A percentile compares a stretch with the other conserved stretches of the same genome.
Evolutionary conservation across 2,888 invertebrate species (phyloP).

Genomic region (Stenodema calcarata): DNA sequence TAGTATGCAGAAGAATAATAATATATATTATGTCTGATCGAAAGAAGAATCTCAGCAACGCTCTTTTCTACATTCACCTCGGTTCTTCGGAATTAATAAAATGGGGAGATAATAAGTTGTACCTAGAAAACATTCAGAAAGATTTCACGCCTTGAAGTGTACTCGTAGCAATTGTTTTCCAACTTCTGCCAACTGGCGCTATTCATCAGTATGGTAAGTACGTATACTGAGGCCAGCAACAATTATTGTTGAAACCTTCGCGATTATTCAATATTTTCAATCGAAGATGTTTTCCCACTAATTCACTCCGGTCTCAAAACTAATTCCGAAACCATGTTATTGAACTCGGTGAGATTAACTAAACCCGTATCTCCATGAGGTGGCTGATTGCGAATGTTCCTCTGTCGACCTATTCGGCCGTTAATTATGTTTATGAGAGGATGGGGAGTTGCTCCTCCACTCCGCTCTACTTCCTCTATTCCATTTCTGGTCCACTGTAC

Average conservation of each 20-base stretch:
- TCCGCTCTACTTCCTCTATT: not conserved
- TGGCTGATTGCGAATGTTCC: constrained; percentile 20
- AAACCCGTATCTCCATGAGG: not conserved
- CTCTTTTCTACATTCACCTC: too few species aligned
- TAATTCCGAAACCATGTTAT: constrained; percentile 36
- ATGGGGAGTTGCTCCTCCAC: not conserved
- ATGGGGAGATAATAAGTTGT: too few species aligned
- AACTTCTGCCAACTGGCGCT: too few species aligned
- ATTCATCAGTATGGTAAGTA: too few species aligned
- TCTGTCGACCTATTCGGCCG: constrained; percentile 3
- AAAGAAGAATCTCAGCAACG: too few species aligned
- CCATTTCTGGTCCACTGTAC: not conserved
- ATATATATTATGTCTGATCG: too few species aligned
- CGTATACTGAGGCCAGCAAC: too few species aligned
- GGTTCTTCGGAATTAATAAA: too few species aligned
- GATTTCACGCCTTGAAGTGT: too few species aligned
- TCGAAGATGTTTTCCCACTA: not conserved
- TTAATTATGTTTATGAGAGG: constrained; percentile 43
- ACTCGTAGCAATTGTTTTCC: too few species aligned
- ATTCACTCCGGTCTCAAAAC: not conserved
- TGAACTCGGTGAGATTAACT: constrained; percentile 27
- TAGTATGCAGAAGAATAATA: too few species aligned
- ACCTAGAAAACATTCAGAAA: too few species aligned
- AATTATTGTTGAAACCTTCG: not conserved
- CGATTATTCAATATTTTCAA: not conserved